phyloP scores from a whole-genome alignment of 2,113 vertebrate species.

The Megalops atlanticus region DNA sequence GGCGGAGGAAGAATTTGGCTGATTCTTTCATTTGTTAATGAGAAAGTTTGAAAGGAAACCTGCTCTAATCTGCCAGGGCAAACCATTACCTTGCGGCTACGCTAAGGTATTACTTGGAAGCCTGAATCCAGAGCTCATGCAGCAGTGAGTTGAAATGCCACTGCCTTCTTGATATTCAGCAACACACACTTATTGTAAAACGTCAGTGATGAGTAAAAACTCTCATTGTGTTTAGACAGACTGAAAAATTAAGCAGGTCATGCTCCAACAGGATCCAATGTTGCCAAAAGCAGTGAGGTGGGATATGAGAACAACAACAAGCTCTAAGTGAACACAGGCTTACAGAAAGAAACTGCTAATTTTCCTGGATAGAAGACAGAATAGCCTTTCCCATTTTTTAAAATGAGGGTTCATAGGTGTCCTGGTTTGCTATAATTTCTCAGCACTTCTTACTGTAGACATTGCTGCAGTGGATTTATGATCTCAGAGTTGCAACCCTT shows the following conservation, averaged over 20 bases:
- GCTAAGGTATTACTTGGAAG: not conserved
- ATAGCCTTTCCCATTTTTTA: not conserved
- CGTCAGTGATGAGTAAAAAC: not conserved
- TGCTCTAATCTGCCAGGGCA: not conserved
- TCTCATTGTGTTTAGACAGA: not conserved
- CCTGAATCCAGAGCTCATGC: not conserved
- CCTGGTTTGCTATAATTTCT: not conserved
- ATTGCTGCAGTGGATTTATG: not conserved
- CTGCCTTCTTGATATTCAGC: not conserved
- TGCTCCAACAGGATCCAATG: not conserved
- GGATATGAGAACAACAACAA: not conserved
- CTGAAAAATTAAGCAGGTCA: not conserved
- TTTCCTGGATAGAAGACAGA: not conserved
- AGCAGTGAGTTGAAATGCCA: not conserved
- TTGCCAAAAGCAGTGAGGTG: not conserved
- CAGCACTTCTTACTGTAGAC: not conserved
- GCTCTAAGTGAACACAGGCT: not conserved
- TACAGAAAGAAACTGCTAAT: not conserved
- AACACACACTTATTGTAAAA: not conserved
- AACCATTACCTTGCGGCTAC: not conserved
- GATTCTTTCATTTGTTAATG: not conserved
- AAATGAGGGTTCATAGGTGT: not conserved
- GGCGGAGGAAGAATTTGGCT: not conserved
- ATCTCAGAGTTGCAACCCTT: not conserved
- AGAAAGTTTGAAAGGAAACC: not conserved